A percentile compares a stretch with the other conserved stretches of the same genome.
These are phyloP conservation scores for Troglohyphantes excavatus DNA, from an alignment of 2,888 invertebrate species.

Conservation along the genomic window DNA sequence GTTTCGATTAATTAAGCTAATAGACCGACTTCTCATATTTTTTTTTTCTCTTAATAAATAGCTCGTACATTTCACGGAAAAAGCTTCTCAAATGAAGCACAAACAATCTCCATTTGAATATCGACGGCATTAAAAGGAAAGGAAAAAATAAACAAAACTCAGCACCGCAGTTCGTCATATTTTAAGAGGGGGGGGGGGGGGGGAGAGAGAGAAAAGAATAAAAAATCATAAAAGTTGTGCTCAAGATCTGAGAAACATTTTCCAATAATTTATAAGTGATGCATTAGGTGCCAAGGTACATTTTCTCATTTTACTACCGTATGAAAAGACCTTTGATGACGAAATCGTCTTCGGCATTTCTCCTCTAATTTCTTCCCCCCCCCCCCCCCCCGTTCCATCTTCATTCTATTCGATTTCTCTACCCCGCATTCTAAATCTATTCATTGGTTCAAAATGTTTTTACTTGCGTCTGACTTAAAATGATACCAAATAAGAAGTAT, in stretches of 20 bases:
- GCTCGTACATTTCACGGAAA: constrained; percentile 56
- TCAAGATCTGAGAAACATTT: constrained; percentile 63
- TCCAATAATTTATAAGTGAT: constrained; percentile 73
- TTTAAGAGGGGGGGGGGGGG: constrained; percentile 6
- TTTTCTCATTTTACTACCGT: constrained; percentile 55
- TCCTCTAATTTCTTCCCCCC: constrained; percentile 36
- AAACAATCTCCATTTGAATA: constrained; percentile 74
- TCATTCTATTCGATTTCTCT: constrained; percentile 24
- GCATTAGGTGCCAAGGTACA: constrained; percentile 62
- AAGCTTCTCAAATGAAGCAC: constrained; percentile 65
- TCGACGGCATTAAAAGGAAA: constrained; percentile 36
- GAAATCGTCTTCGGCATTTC: no score
- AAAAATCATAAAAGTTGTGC: constrained; percentile 49
- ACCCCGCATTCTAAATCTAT: constrained; percentile 18
- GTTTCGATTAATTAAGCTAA: constrained; percentile 77
- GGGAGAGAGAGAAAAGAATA: constrained; percentile 30
- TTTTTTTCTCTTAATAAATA: constrained; percentile 72
- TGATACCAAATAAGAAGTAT: constrained; percentile 70
- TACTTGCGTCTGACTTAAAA: constrained; percentile 61
- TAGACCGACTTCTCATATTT: constrained; percentile 65
- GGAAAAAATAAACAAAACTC: constrained; percentile 7
- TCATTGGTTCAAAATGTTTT: constrained; percentile 64
- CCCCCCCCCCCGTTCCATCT: constrained; percentile 9
- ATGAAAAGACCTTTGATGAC: constrained; percentile 50
- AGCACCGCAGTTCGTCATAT: constrained; percentile 48